These are phyloP conservation scores for Mus spicilegus DNA, from an alignment of 2,113 vertebrate genomes.

Conservation along the genomic window DNA sequence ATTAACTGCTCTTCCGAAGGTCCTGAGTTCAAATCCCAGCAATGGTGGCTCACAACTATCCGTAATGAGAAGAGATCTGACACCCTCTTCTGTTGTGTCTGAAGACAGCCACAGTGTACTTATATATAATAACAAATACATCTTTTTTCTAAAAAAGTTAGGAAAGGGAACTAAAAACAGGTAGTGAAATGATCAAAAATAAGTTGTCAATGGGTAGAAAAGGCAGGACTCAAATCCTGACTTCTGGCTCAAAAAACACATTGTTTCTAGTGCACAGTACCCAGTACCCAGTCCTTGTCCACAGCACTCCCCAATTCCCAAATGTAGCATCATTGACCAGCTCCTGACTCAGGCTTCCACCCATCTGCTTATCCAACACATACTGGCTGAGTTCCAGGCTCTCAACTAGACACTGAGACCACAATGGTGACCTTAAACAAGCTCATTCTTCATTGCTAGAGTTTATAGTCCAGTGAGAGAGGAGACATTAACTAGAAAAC, in stretches of 20 bases:
- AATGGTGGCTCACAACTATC: no score
- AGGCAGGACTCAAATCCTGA: not conserved
- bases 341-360: not conserved
- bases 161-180: conserved; percentile 1
- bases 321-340: not conserved
- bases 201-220: not conserved
- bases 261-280: not conserved
- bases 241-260: not conserved
- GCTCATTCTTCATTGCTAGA: not conserved
- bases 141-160: not conserved
- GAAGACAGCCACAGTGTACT: no score
- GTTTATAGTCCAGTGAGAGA: not conserved
- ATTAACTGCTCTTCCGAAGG: no score
- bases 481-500: not conserved
- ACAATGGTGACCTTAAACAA: not conserved
- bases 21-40: no score
- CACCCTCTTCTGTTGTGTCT: no score
- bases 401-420: not conserved
- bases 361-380: not conserved
- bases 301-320: not conserved
- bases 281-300: not conserved
- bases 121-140: no score
- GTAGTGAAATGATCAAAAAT: not conserved
- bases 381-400: not conserved
- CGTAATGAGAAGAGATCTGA: no score